phyloP scores from a whole-genome alignment of 2,797 vertebrate genomes.

The Oreonectes daqikongensis region DNA sequence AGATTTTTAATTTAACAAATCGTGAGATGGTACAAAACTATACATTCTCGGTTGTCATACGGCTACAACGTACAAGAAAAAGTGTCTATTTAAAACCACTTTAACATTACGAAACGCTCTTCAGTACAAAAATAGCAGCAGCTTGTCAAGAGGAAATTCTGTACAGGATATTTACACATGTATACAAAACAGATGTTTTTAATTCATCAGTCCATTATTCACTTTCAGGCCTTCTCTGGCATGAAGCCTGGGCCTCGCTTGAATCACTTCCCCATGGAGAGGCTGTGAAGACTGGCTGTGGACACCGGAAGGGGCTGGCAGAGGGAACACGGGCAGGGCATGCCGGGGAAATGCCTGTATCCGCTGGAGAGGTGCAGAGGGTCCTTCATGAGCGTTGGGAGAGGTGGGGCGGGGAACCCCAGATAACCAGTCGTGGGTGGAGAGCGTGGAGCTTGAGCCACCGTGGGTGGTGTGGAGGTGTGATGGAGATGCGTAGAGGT shows the following conservation, averaged over 20 bases:
- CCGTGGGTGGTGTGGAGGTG: conserved; percentile 57
- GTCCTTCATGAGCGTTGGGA: conserved; percentile 73
- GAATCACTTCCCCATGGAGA: conserved; percentile 77
- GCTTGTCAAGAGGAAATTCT: conserved; percentile 60
- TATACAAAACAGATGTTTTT: conserved; percentile 30
- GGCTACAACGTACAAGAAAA: conserved; percentile 56
- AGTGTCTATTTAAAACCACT: conserved; percentile 24
- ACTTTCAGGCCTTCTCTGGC: conserved; percentile 39
- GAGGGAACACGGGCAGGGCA: conserved; percentile 79
- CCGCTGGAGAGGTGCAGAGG: conserved; percentile 71
- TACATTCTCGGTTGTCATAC: conserved; percentile 58
- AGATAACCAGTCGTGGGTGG: conserved; percentile 73
- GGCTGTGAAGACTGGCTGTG: conserved; percentile 72
- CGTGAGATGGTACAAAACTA: conserved; percentile 61
- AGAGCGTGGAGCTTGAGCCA: conserved; percentile 68
- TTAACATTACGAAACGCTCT: conserved; percentile 39
- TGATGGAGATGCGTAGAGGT: conserved; percentile 65
- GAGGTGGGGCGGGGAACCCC: conserved; percentile 71
- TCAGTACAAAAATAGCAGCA: conserved; percentile 70
- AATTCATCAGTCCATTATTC: conserved; percentile 31
- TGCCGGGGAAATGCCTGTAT: conserved; percentile 80
- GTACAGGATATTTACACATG: conserved; percentile 73
- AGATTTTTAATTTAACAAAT: conserved; percentile 80
- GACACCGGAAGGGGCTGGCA: conserved; percentile 77
- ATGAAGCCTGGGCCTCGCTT: conserved; percentile 46